These are phyloP conservation scores for Thaleichthys pacificus DNA, from an alignment of 2,797 vertebrate species.

Conservation along the genomic window DNA sequence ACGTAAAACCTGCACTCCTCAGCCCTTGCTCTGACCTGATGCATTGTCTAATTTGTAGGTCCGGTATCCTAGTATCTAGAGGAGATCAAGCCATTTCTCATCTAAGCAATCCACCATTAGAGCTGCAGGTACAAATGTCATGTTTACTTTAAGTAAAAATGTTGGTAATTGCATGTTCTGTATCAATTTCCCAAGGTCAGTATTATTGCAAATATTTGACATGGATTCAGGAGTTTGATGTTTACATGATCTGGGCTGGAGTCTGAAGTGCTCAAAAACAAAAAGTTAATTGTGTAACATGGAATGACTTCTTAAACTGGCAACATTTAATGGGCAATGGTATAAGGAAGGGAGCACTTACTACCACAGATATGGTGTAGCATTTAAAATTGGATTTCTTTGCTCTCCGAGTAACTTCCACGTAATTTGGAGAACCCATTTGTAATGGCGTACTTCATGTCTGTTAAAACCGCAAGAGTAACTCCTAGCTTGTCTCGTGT, in stretches of 20 bases:
- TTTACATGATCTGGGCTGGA: no score
- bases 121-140: neutral
- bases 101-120: conserved; percentile 8
- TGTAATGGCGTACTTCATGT: neutral
- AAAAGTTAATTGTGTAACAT: no score
- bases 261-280: no score
- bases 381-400: neutral
- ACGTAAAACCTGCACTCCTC: no score
- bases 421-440: neutral
- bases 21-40: neutral
- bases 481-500: conserved; percentile 62
- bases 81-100: conserved; percentile 25
- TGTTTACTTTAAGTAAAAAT: neutral
- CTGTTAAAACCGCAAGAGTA: conserved; percentile 26
- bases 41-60: conserved; percentile 15
- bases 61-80: conserved; percentile 9
- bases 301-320: neutral
- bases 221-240: neutral
- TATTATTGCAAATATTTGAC: neutral
- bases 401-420: neutral
- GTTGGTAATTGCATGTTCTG: neutral
- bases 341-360: neutral
- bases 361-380: neutral
- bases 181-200: neutral
- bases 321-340: no score